Conservation (phyloP, 2,888 invertebrate genomes). For the Acanthosepion esculentum region DNA sequence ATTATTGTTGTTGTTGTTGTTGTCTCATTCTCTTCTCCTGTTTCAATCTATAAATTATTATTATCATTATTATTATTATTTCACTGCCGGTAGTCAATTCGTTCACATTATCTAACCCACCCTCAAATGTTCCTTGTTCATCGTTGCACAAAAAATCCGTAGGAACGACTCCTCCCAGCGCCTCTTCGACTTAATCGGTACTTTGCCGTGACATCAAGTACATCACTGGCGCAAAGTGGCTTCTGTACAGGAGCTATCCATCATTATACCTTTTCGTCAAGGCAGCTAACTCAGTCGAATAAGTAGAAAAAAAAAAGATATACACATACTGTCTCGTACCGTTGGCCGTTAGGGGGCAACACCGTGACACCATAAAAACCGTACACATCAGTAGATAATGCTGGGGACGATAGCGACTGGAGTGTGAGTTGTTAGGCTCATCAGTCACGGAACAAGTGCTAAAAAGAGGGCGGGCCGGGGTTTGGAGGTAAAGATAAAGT, state of each 20-base stretch:
- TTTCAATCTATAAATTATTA: not conserved
- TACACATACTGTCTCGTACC: not conserved
- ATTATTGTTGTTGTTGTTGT: not conserved
- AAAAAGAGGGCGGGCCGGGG: not conserved
- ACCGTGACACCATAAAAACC: conserved; percentile 17
- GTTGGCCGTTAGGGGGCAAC: not conserved
- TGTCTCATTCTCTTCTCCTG: not conserved
- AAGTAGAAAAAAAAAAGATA: not conserved
- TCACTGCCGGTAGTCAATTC: not conserved
- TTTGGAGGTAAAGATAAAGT: too few species aligned
- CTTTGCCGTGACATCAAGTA: not conserved
- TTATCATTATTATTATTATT: not conserved
- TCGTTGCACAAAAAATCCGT: not conserved
- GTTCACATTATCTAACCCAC: not conserved
- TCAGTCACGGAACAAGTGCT: conserved; percentile 4
- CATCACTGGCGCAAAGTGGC: not conserved
- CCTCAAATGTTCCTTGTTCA: not conserved
- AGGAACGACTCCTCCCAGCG: not conserved
- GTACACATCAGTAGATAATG: not conserved
- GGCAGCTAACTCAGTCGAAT: not conserved
- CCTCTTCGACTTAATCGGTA: not conserved
- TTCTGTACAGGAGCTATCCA: not conserved
- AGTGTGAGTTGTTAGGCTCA: not conserved
- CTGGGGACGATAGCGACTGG: not conserved
- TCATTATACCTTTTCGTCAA: conserved; percentile 33